These are phyloP conservation scores for Malaclemys terrapin DNA, from an alignment of 2,113 vertebrate genomes.

Conservation along the genomic window DNA sequence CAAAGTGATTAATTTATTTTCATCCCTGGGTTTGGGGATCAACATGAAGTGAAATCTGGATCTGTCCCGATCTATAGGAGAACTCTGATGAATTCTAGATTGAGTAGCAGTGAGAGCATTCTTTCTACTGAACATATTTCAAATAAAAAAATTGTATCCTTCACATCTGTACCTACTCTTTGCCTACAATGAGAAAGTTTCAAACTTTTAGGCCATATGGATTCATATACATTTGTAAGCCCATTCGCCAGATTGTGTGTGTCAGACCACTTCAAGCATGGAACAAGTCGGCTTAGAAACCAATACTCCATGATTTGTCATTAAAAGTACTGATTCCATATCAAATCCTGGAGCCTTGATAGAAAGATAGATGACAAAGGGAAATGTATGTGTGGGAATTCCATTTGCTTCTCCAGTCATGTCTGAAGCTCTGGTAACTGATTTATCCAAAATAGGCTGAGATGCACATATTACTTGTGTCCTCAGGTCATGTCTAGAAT, in stretches of 20 bases:
- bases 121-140: not conserved
- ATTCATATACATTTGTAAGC: not conserved
- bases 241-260: not conserved
- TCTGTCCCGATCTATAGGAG: not conserved
- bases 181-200: not conserved
- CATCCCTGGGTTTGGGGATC: not conserved
- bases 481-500: not conserved
- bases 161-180: not conserved
- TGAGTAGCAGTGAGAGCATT: not conserved
- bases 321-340: not conserved
- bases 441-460: not conserved
- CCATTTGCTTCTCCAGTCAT: not conserved
- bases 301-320: not conserved
- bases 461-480: not conserved
- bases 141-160: not conserved
- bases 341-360: not conserved
- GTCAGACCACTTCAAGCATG: not conserved
- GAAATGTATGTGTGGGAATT: not conserved
- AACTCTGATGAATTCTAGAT: not conserved
- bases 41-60: not conserved
- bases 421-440: not conserved
- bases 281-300: not conserved
- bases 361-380: not conserved
- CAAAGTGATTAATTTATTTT: not conserved
- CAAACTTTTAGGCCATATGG: not conserved